A percentile compares a stretch with the other conserved stretches of the same genome.
phyloP scores from a whole-genome alignment of 37 sponge, comb jelly and placozoan genomes.

The Crambe crambe region DNA sequence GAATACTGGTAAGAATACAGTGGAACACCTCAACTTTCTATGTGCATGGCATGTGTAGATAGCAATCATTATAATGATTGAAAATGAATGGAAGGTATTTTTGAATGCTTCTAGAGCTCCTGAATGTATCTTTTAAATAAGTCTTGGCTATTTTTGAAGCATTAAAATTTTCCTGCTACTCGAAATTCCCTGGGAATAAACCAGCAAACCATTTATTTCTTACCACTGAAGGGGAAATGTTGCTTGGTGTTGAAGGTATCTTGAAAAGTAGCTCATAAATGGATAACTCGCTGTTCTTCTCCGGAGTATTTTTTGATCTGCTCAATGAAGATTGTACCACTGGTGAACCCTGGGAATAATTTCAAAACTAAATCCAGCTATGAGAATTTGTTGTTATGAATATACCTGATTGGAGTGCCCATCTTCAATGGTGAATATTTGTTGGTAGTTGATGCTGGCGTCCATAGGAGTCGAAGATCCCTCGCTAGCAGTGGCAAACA shows the following conservation, averaged over 20 bases:
- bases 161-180: too few relatives aligned
- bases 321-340: background rate
- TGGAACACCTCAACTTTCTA: too few relatives aligned
- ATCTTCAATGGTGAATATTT: conserved; percentile 38
- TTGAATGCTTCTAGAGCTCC: too few relatives aligned
- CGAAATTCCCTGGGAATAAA: too few relatives aligned
- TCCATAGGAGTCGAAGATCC: background rate
- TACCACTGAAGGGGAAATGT: conserved; percentile 24
- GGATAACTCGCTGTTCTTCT: background rate
- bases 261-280: conserved; percentile 26
- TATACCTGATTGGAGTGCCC: background rate
- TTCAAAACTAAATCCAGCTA: too few relatives aligned
- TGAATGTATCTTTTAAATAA: too few relatives aligned
- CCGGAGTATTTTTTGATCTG: background rate
- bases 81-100: too few relatives aligned
- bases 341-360: too few relatives aligned
- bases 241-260: conserved; percentile 20
- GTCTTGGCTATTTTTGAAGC: too few relatives aligned
- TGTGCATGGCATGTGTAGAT: too few relatives aligned
- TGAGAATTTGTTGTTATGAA: background rate
- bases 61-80: too few relatives aligned
- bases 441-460: background rate
- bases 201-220: background rate
- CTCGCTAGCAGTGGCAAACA: background rate
- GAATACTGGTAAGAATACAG: too few relatives aligned